These are phyloP conservation scores for Drosophila trapezifrons DNA, from an alignment of 1,140 invertebrate species.

Conservation along the genomic window DNA sequence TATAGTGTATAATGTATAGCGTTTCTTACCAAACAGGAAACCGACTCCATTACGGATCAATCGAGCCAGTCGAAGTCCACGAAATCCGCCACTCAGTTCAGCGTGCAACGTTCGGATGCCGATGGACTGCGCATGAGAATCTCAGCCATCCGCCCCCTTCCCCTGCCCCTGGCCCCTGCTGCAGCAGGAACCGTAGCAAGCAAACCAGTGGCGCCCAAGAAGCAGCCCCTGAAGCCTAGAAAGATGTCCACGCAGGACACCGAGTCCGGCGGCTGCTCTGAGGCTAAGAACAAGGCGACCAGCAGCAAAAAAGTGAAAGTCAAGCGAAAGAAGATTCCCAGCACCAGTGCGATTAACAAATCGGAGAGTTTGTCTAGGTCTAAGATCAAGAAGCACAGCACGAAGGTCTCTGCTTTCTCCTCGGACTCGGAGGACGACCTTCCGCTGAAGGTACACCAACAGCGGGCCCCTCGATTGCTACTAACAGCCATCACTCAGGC, in stretches of 20 bases:
- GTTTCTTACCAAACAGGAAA: constrained; percentile 53
- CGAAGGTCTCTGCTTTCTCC: constrained; percentile 46
- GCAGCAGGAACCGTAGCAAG: constrained; percentile 15
- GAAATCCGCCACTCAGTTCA: constrained; percentile 80
- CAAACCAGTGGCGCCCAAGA: constrained; percentile 13
- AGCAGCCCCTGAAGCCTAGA: constrained; percentile 26
- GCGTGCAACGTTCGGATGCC: constrained; percentile 79
- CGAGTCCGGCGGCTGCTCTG: constrained; percentile 36
- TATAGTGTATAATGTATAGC: constrained; percentile 16
- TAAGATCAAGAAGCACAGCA: constrained; percentile 31
- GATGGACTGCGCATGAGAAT: constrained; percentile 83
- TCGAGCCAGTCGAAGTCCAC: constrained; percentile 76
- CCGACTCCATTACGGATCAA: constrained; percentile 76
- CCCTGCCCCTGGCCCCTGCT: constrained; percentile 35
- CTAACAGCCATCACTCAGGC: constrained; percentile 66
- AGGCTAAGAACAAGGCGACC: constrained; percentile 25
- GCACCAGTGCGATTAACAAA: constrained; percentile 27
- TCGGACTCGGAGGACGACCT: constrained; percentile 76
- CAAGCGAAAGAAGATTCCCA: constrained; percentile 66
- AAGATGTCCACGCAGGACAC: constrained; percentile 54
- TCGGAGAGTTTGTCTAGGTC: constrained; percentile 21
- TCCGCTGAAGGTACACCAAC: constrained; percentile 65
- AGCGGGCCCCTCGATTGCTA: constrained; percentile 70
- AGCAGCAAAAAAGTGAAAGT: constrained; percentile 75
- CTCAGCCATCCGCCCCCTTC: constrained; percentile 73